phyloP scores from a whole-genome alignment of 2,888 invertebrate species.

The Noctuana brunneofusca region DNA sequence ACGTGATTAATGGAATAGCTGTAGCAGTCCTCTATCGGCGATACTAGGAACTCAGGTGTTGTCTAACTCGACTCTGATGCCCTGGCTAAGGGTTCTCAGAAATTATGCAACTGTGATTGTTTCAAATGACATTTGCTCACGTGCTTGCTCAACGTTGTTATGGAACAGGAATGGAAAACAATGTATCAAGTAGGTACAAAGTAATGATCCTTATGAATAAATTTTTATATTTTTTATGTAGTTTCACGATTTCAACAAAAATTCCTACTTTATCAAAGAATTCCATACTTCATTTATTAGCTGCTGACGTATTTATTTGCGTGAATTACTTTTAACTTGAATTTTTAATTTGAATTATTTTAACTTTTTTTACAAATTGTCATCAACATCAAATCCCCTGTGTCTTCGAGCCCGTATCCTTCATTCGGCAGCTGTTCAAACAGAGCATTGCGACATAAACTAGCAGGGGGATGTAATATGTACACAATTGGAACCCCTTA shows the following conservation, averaged over 20 bases:
- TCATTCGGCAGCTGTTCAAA: conserved; percentile 23
- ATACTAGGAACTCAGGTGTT: conserved; percentile 30
- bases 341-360: too few relatives aligned
- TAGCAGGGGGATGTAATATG: conserved; percentile 12
- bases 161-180: too few relatives aligned
- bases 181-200: too few relatives aligned
- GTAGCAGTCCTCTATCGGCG: neutral
- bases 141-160: too few relatives aligned
- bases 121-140: conserved; percentile 7
- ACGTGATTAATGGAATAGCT: conserved; percentile 20
- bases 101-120: conserved; percentile 12
- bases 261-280: too few relatives aligned
- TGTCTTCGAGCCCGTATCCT: neutral
- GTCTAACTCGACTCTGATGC: conserved; percentile 14
- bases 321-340: too few relatives aligned
- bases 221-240: too few relatives aligned
- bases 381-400: neutral
- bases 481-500: conserved; percentile 19
- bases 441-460: conserved; percentile 8
- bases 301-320: too few relatives aligned
- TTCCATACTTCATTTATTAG: too few relatives aligned
- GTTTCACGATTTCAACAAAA: too few relatives aligned
- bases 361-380: too few relatives aligned
- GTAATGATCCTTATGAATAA: too few relatives aligned
- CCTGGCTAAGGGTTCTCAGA: conserved; percentile 22